A percentile compares a stretch with the other conserved stretches of the same genome.
Conservation (phyloP, 53 echinoderm and acorn worm genomes). For the Antedon mediterranea region DNA sequence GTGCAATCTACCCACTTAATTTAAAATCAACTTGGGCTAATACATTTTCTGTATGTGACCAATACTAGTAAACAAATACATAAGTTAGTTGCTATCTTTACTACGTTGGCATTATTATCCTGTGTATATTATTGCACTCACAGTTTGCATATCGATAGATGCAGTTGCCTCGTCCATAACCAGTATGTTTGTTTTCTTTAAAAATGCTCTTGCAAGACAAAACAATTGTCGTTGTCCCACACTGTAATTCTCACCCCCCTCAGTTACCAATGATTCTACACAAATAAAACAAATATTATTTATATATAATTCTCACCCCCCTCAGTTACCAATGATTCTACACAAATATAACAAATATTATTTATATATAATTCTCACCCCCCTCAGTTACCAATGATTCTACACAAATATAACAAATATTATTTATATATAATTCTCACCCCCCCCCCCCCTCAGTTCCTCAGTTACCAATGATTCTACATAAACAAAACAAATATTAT, state of each 20-base stretch:
- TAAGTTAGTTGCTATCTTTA: no score
- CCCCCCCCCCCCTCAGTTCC: no score
- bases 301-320: conserved; percentile 37
- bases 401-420: not conserved
- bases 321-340: conserved; percentile 32
- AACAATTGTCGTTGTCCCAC: conserved; percentile 54
- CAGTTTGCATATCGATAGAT: conserved; percentile 39
- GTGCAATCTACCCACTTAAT: no score
- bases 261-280: conserved; percentile 29
- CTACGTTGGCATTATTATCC: no score
- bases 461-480: conserved; percentile 29
- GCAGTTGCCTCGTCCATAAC: conserved; percentile 52
- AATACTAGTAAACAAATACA: no score
- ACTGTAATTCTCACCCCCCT: conserved; percentile 54
- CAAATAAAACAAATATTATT: not conserved
- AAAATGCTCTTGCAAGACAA: conserved; percentile 43
- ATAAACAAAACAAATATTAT: not conserved
- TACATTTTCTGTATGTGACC: no score
- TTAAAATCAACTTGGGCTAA: no score
- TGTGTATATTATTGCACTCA: not conserved
- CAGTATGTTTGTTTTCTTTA: conserved; percentile 36
- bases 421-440: conserved; percentile 31
- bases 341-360: not conserved
- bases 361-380: conserved; percentile 23
- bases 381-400: conserved; percentile 38